These are phyloP conservation scores for Argyra leucocephala DNA, from an alignment of 2,888 invertebrate genomes.

Conservation along the genomic window DNA sequence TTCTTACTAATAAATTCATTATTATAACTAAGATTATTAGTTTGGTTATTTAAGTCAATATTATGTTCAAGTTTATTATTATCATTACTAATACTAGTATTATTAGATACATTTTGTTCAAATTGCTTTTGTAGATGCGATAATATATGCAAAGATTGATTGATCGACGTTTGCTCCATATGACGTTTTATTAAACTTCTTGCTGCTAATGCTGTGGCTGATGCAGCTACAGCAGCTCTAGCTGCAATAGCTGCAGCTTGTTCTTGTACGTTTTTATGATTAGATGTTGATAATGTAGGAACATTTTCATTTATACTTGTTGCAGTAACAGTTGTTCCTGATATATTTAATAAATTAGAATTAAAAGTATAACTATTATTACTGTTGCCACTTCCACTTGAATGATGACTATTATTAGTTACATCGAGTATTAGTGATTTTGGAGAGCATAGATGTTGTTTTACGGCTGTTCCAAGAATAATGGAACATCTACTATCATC, in stretches of 20 bases:
- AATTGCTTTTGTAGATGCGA: slow-evolving; percentile 38
- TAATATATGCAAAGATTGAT: slow-evolving; percentile 62
- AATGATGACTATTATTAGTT: too few species aligned
- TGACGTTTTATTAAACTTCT: slow-evolving; percentile 49
- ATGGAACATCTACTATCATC: too few species aligned
- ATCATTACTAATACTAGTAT: neutral
- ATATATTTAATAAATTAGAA: neutral
- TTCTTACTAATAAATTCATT: slow-evolving; percentile 17
- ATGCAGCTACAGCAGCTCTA: too few species aligned
- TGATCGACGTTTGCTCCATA: slow-evolving; percentile 55
- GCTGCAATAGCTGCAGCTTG: too few species aligned
- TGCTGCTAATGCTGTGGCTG: slow-evolving; percentile 39
- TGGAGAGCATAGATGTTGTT: too few species aligned
- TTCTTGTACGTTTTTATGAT: too few species aligned
- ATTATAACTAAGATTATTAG: slow-evolving; percentile 17
- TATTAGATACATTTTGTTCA: slow-evolving; percentile 26
- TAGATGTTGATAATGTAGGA: too few species aligned
- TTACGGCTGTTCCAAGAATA: too few species aligned
- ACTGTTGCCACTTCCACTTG: too few species aligned
- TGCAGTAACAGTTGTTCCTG: slow-evolving; percentile 7
- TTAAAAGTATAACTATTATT: too few species aligned
- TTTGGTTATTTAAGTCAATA: neutral
- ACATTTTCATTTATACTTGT: too few species aligned
- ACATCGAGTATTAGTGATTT: too few species aligned
- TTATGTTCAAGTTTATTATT: slow-evolving; percentile 8